Evolutionary conservation across 2,797 vertebrate species (phyloP).

Genomic region (Synanceia verrucosa): DNA sequence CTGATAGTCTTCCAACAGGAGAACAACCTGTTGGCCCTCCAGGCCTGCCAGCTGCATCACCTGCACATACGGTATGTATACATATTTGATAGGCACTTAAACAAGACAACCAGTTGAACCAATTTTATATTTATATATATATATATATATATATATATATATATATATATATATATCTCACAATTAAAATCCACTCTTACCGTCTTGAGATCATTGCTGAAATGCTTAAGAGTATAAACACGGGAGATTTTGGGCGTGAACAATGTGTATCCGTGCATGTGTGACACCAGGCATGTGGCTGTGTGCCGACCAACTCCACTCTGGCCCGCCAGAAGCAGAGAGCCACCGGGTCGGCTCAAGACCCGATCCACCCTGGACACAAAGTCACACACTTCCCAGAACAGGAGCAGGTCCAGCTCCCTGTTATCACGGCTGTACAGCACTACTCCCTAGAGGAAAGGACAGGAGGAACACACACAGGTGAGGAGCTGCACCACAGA

Average conservation of each 20-base stretch:
- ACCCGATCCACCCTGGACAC: conserved; percentile 92
- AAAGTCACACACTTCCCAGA: conserved; percentile 93
- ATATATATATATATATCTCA: too few species aligned
- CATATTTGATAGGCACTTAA: neutral
- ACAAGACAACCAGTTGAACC: neutral
- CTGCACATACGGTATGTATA: conserved; percentile 69
- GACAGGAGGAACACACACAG: neutral
- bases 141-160: too few species aligned
- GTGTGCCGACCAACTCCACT: conserved; percentile 95
- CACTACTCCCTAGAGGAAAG: conserved; percentile 85
- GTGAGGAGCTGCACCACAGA: conserved; percentile 11
- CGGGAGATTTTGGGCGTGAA: conserved; percentile 93
- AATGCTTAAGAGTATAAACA: conserved; percentile 91
- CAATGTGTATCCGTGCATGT: conserved; percentile 91
- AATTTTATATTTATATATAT: too few species aligned
- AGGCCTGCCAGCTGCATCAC: conserved; percentile 93
- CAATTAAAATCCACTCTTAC: conserved; percentile 84
- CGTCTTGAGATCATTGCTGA: conserved; percentile 92
- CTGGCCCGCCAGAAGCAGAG: conserved; percentile 91
- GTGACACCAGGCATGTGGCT: conserved; percentile 88
- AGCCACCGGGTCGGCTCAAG: conserved; percentile 92
- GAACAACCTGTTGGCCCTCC: conserved; percentile 92
- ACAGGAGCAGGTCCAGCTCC: conserved; percentile 91
- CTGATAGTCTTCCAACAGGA: conserved; percentile 95
- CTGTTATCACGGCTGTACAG: conserved; percentile 93